Evolutionary conservation across 1,140 invertebrate species (phyloP).

Genomic region (Dufourea novaeangliae): DNA sequence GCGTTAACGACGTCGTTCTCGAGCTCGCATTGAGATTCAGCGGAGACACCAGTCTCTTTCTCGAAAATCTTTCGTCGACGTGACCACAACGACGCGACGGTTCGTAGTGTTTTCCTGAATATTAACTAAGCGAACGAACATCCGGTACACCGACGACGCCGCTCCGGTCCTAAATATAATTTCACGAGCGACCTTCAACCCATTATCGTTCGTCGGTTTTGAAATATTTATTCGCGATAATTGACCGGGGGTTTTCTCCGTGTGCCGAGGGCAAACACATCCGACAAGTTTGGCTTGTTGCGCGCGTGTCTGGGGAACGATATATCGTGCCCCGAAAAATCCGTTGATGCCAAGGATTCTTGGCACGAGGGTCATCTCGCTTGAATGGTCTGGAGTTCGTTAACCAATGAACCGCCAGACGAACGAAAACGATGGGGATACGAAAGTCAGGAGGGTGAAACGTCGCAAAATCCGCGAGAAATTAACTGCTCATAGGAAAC

Average conservation of each 20-base stretch:
- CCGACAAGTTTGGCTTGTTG: too few relatives aligned
- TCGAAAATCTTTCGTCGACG: constrained; percentile 32
- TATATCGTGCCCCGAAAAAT: background rate
- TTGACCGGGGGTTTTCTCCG: too few relatives aligned
- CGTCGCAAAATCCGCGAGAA: background rate
- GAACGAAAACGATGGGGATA: background rate
- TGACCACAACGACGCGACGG: constrained; percentile 2
- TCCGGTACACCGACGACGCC: background rate
- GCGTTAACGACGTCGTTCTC: background rate
- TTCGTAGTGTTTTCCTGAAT: constrained; percentile 4
- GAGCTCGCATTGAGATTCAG: constrained; percentile 49
- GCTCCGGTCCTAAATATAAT: background rate
- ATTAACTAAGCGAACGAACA: background rate
- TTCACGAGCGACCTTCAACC: background rate
- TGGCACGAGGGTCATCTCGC: too few relatives aligned
- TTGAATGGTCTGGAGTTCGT: too few relatives aligned
- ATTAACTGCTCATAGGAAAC: constrained; percentile 2
- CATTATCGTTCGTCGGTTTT: too few relatives aligned
- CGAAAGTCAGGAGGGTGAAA: too few relatives aligned
- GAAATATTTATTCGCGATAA: background rate
- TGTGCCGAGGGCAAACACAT: too few relatives aligned
- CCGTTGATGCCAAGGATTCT: background rate
- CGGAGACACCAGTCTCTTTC: constrained; percentile 7
- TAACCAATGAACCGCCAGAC: background rate
- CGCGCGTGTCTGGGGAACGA: too few relatives aligned